A percentile compares a stretch with the other conserved stretches of the same genome.
phyloP scores from a whole-genome alignment of 2,797 vertebrate genomes.

The Chelidonichthys spinosus region DNA sequence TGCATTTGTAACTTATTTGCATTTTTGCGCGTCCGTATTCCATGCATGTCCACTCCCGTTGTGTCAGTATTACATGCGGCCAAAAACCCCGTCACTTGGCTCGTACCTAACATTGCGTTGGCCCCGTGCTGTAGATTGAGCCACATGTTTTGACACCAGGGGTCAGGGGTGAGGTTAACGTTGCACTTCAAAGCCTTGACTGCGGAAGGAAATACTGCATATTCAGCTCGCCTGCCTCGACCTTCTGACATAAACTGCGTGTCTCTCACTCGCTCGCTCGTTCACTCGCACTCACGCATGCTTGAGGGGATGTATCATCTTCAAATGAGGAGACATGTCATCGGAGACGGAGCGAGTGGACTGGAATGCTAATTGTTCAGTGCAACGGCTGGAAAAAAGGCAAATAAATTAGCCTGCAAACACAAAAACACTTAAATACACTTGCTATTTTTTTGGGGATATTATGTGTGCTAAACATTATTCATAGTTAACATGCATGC shows the following conservation, averaged over 20 bases:
- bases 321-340: constrained; percentile 71
- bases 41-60: neutral
- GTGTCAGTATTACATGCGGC: neutral
- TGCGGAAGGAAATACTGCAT: constrained; percentile 42
- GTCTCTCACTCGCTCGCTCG: constrained; percentile 10
- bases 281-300: constrained; percentile 32
- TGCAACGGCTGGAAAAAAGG: constrained; percentile 40
- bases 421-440: constrained; percentile 16
- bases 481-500: constrained; percentile 23
- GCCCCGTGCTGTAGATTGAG: neutral
- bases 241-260: constrained; percentile 28
- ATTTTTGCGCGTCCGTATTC: neutral
- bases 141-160: constrained; percentile 16
- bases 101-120: neutral
- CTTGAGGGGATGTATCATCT: constrained; percentile 71
- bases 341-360: constrained; percentile 49
- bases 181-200: constrained; percentile 47
- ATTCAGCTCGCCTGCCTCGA: constrained; percentile 53
- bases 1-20: constrained; percentile 47
- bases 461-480: constrained; percentile 31
- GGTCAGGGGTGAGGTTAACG: constrained; percentile 53
- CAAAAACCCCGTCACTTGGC: constrained; percentile 1
- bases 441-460: constrained; percentile 19
- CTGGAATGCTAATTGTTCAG: constrained; percentile 68
- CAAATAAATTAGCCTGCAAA: constrained; percentile 60